Evolutionary conservation across 2,888 invertebrate genomes (phyloP), one percentile per base, ranked within the genome.

Genomic region (Leucania comma): DNA sequence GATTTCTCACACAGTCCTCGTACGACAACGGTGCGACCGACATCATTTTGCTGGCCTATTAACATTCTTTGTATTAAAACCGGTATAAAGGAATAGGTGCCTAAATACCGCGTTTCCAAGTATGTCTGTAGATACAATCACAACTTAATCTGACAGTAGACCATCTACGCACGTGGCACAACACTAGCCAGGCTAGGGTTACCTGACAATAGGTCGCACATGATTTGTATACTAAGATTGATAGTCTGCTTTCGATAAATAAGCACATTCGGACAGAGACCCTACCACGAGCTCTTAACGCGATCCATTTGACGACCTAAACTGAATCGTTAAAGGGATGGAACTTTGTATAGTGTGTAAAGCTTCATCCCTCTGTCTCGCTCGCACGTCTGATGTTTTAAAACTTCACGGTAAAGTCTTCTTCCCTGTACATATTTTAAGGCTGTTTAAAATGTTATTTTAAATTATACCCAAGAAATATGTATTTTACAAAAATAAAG

Each of bases 11-110:
- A 83, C 87, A 81, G 68, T 83, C 75, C 88, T 86, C 87, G 89
- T 89, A 78, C 86, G 78, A 79, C 84, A 88, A 88, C 87, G 86
- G 86, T 80, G 72, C 81, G 88, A 78, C 88, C 88, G 86, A 91
- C 85, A 89, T 91, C 75, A 88, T 89, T 89, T 87, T 84, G 85
- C 72, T 81, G 84, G 75, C 83, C 87, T 85, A 90, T 91, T 90
- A 89, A 88, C 88, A 91, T 90, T 91, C 78, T 90, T 90, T 88
- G 68, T 75, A 83, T 85, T 71, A 85, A 86, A 90, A 89, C 88
- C 85, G 81, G 89, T 89, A 84, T 82, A 80, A 78, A 72, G 76
- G 72, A 78, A 82, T 79, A 82, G 56, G 35, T 62, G 64, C 46
- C 60, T 63, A 63, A 78, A 74, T 54, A 69, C 53, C 56, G 59